Conservation (phyloP, 2,113 vertebrate genomes). For the Paraplagusia blochii region DNA sequence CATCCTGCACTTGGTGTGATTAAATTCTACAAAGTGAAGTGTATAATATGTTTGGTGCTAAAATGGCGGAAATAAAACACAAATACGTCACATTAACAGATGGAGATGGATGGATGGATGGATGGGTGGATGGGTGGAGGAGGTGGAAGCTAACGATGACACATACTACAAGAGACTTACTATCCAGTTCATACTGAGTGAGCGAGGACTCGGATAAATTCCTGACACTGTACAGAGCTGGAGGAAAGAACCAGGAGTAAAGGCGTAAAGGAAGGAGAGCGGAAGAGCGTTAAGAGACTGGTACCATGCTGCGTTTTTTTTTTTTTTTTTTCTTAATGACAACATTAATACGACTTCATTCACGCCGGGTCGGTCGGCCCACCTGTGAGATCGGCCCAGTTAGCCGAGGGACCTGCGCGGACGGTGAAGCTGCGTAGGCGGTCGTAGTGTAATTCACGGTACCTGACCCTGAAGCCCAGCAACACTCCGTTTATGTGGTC, state of each 20-base stretch:
- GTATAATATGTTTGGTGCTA: too few species aligned
- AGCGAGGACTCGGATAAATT: slow-evolving; percentile 92
- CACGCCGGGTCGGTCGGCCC: slow-evolving; percentile 55
- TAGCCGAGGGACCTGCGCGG: slow-evolving; percentile 69
- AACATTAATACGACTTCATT: background rate
- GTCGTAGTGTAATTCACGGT: slow-evolving; percentile 86
- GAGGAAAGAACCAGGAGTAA: slow-evolving; percentile 16
- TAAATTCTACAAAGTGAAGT: too few species aligned
- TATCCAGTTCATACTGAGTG: slow-evolving; percentile 94
- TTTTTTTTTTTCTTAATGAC: background rate
- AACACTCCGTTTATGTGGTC: slow-evolving; percentile 95
- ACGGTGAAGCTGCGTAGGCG: slow-evolving; percentile 80
- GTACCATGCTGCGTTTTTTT: background rate
- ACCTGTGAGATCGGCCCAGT: slow-evolving; percentile 90
- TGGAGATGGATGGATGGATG: slow-evolving; percentile 13
- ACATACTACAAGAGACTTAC: slow-evolving; percentile 79
- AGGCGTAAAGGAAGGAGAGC: background rate
- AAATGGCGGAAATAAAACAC: too few species aligned
- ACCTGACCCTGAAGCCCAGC: slow-evolving; percentile 90
- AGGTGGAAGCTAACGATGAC: background rate
- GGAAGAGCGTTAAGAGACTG: background rate
- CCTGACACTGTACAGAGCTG: slow-evolving; percentile 86
- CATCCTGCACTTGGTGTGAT: too few species aligned
- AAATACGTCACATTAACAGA: slow-evolving; percentile 13
- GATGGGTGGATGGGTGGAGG: slow-evolving; percentile 7